A percentile compares a stretch with the other conserved stretches of the same genome.
These are phyloP conservation scores for Pheucticus melanocephalus DNA, from an alignment of 2,113 vertebrate genomes.

Conservation along the genomic window DNA sequence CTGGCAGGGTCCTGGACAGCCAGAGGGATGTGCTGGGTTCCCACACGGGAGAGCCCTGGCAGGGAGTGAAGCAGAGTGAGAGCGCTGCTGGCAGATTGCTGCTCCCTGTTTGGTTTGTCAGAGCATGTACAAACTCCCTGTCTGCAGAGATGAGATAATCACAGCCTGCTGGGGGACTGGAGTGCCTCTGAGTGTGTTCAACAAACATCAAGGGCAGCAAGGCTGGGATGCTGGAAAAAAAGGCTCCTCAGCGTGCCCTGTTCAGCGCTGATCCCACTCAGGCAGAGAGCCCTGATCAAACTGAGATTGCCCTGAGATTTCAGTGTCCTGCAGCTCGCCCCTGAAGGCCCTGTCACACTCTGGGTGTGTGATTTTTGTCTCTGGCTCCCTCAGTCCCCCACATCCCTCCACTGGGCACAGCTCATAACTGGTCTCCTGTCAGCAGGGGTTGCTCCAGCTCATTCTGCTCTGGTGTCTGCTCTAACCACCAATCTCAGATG, in stretches of 20 bases:
- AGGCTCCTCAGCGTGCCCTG: background rate
- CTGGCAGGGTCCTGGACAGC: no score
- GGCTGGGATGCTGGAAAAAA: background rate
- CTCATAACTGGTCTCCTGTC: rapidly evolving
- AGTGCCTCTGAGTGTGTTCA: background rate
- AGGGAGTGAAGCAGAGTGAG: background rate
- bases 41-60: background rate
- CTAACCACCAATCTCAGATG: background rate
- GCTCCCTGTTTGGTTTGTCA: slow-evolving; percentile 3
- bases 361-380: background rate
- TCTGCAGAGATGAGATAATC: slow-evolving; percentile 24
- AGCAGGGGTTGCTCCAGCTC: background rate
- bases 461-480: background rate
- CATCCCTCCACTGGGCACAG: background rate
- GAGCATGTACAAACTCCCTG: background rate
- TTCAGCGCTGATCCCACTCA: background rate
- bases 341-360: background rate
- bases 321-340: background rate
- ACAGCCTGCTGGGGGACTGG: background rate
- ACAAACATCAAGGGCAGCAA: background rate
- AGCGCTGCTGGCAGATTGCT: background rate
- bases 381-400: background rate
- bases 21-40: no score
- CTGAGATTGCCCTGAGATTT: background rate
- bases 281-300: background rate